Conservation (phyloP, 1,140 invertebrate genomes). For the Caenorhabditis remanei region DNA sequence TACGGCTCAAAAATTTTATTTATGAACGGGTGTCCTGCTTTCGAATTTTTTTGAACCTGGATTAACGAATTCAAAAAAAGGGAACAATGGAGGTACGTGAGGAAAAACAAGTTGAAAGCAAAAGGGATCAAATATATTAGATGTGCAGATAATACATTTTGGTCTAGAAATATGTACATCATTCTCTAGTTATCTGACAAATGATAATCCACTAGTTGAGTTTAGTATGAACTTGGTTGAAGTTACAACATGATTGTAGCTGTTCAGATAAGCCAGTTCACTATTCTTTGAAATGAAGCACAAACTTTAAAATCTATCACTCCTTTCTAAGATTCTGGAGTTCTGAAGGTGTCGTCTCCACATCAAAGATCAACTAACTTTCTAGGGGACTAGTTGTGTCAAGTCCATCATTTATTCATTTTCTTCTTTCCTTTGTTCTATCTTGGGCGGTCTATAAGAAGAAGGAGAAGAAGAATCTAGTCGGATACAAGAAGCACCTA, state of each 20-base stretch:
- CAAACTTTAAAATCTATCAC: too few relatives aligned
- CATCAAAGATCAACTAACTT: conserved; percentile 28
- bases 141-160: not conserved
- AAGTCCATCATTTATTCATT: conserved; percentile 32
- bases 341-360: not conserved
- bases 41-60: too few relatives aligned
- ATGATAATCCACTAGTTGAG: too few relatives aligned
- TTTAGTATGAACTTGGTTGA: too few relatives aligned
- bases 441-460: not conserved
- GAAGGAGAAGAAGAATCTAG: not conserved
- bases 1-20: too few relatives aligned
- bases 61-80: too few relatives aligned
- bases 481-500: too few relatives aligned
- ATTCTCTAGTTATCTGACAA: not conserved
- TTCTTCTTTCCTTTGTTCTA: not conserved
- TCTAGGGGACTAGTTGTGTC: not conserved
- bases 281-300: too few relatives aligned
- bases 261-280: too few relatives aligned
- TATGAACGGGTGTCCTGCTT: too few relatives aligned
- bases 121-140: not conserved
- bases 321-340: too few relatives aligned
- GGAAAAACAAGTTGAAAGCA: not conserved
- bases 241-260: too few relatives aligned
- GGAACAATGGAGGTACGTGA: not conserved
- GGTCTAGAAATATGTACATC: not conserved